Percentiles rank a stretch among this genome's conserved stretches.
Conservation (phyloP, 2,113 vertebrate species). For the Alouatta palliata region DNA sequence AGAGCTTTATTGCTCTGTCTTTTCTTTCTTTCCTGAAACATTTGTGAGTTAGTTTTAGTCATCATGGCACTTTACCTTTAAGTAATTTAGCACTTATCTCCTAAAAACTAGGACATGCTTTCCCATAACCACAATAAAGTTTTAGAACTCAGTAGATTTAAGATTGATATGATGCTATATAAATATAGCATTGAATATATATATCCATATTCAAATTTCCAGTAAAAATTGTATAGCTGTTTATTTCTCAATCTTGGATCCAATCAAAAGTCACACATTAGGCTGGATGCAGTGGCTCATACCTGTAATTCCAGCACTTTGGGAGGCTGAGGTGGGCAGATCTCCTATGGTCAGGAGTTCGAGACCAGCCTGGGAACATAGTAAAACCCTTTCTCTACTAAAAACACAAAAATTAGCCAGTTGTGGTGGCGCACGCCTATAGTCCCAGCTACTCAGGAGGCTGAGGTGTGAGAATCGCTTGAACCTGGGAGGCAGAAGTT, state of each 20-base stretch:
- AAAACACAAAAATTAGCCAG: too few species aligned
- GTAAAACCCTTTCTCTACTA: too few species aligned
- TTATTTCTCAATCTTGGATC: background rate
- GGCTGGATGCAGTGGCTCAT: too few species aligned
- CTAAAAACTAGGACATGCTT: background rate
- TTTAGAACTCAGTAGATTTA: background rate
- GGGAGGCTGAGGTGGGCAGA: too few species aligned
- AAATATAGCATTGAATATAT: background rate
- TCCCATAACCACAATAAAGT: background rate
- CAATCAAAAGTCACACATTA: background rate
- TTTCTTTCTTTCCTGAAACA: background rate
- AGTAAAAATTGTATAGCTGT: background rate
- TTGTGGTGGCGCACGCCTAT: accelerated
- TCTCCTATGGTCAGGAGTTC: too few species aligned
- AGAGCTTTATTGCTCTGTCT: background rate
- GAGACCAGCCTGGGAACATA: too few species aligned
- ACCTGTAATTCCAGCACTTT: too few species aligned
- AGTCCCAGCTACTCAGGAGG: too few species aligned
- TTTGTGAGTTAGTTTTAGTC: background rate
- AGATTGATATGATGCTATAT: background rate
- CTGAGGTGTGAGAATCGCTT: too few species aligned
- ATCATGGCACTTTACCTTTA: background rate
- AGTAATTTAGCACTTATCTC: background rate
- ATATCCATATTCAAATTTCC: background rate
- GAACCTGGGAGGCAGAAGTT: too few species aligned